Base-by-base conservation (phyloP, 2,888 invertebrate species). In the Salpingus planirostris region DNA sequence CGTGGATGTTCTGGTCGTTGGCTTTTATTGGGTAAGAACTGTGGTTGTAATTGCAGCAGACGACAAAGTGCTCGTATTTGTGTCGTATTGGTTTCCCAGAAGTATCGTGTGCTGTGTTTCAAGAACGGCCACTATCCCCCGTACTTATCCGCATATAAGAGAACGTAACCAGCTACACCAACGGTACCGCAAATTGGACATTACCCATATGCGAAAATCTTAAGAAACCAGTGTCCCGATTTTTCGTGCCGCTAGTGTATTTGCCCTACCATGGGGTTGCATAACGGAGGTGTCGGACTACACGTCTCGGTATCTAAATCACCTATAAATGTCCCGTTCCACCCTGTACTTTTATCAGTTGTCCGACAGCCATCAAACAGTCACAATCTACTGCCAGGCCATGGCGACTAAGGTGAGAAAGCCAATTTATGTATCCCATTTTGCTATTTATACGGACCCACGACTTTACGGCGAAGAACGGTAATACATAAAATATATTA, bases 321-420 rank as follows among this genome's bases (percentile, higher is more conserved):
- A 12, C 25, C 44, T 50, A 52, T 52, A 52, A 49, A 52, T 51
- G 46, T 35, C 36, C 38, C 33, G 34, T 37, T 37, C 34, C 36
- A 44, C 40, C 44, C 44, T 29, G 23, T 31, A 35, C 5, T 41
- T 33, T 47, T 51, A 52, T 52, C 52, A 52, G 50, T 52, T 44
- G 40, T 41, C 42, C 44, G 24, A 42, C 44, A 45, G 30, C 33
- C 30, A 44, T 45, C 43, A 38, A 45, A 33, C 32, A 34, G 37
- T 30, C 26, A 33, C 32, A 34, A 37, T 30, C 26, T 33, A 29
- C 31, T 23, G 29, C 27, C 32, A 38, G 39, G n/a, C 30, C 33
- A 52, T 52, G 52, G 46, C 49, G 39, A 44, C 42, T 28, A 52
- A 52, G 52, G 52, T 52, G 46, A 50, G 49, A 36, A n/a, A n/a